Conservation (phyloP, 2,797 vertebrate genomes). For the Bradypodion ventrale region DNA sequence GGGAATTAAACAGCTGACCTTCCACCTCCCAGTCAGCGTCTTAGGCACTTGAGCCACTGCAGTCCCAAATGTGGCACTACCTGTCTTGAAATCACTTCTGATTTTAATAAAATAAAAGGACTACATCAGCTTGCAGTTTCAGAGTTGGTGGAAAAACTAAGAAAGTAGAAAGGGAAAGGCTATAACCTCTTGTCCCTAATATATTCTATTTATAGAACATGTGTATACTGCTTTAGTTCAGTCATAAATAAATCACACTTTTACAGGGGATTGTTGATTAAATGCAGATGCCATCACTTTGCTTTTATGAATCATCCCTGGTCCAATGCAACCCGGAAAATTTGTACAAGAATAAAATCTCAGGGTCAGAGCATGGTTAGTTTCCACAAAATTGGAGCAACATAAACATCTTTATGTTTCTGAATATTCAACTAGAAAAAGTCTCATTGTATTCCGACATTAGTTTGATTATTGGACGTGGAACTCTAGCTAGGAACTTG, state of each 20-base stretch:
- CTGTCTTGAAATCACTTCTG: not conserved
- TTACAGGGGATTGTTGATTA: not conserved
- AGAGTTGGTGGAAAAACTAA: not conserved
- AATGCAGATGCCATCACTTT: not conserved
- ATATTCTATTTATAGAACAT: conserved; percentile 6
- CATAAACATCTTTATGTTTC: not conserved
- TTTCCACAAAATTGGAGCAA: not conserved
- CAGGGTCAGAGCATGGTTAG: not conserved
- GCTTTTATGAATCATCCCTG: not conserved
- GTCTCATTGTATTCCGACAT: not conserved
- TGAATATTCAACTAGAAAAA: not conserved
- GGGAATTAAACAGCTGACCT: too few species aligned
- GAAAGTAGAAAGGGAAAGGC: not conserved
- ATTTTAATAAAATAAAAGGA: not conserved
- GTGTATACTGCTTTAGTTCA: not conserved
- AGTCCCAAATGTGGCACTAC: not conserved
- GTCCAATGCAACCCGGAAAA: not conserved
- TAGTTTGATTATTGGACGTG: too few species aligned
- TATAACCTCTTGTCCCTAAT: not conserved
- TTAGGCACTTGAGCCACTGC: too few species aligned
- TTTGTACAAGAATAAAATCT: not conserved
- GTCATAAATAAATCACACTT: not conserved
- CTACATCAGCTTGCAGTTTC: not conserved
- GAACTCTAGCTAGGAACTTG: too few species aligned
- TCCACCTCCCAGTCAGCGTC: too few species aligned